Conservation (phyloP, 2,888 invertebrate species). For the Lycaena phlaeas region DNA sequence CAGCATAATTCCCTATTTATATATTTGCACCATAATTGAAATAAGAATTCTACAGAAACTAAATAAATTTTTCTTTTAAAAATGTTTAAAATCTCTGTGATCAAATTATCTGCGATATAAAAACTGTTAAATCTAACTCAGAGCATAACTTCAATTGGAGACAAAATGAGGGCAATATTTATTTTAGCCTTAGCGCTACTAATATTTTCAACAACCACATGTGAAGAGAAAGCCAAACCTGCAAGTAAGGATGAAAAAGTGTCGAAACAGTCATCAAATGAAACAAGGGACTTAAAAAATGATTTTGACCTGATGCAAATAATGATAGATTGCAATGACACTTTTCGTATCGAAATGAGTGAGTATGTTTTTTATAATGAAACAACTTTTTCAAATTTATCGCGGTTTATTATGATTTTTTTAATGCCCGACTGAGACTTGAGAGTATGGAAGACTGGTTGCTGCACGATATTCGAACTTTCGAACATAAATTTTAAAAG, state of each 20-base stretch:
- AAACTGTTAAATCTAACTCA: not conserved
- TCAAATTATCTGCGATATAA: not conserved
- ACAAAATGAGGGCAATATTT: not conserved
- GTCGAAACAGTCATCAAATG: not conserved
- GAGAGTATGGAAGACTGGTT: too few species aligned
- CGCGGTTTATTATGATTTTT: too few species aligned
- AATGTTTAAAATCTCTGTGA: not conserved
- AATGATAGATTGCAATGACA: slow-evolving; percentile 64
- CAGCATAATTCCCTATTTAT: too few species aligned
- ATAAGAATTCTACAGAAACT: too few species aligned
- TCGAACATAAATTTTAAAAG: too few species aligned
- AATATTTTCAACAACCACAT: not conserved
- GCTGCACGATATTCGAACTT: too few species aligned
- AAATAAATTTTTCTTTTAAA: not conserved
- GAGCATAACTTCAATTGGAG: not conserved
- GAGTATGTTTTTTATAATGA: slow-evolving; percentile 28
- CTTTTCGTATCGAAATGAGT: slow-evolving; percentile 68
- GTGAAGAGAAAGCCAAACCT: not conserved
- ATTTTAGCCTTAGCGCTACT: not conserved
- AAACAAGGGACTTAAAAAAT: slow-evolving; percentile 18
- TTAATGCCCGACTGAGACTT: too few species aligned
- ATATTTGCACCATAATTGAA: too few species aligned
- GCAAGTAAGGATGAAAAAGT: not conserved
- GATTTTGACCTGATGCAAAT: slow-evolving; percentile 41
- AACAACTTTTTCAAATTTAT: slow-evolving; percentile 6